Evolutionary conservation across 1,140 invertebrate genomes (phyloP).

Genomic region (Saccostrea glomerata): DNA sequence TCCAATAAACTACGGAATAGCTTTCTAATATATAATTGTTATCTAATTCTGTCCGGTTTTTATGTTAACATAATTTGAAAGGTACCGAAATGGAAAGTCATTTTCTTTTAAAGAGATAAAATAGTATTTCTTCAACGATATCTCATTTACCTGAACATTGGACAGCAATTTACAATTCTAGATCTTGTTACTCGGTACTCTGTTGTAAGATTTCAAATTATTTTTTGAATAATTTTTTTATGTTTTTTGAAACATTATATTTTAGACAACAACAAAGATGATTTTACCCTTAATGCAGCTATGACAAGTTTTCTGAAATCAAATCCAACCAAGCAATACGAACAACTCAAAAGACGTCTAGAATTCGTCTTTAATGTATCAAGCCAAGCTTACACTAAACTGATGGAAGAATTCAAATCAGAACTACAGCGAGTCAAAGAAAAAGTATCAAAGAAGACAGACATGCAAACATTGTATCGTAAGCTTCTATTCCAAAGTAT

Average conservation of each 20-base stretch:
- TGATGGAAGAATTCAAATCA: slow-evolving; percentile 45
- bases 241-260: neutral
- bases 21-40: too few species aligned
- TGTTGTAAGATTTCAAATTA: neutral
- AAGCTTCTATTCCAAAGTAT: slow-evolving; percentile 52
- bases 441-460: slow-evolving; percentile 3
- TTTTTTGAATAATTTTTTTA: neutral
- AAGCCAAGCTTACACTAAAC: slow-evolving; percentile 44
- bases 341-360: slow-evolving; percentile 40
- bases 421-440: slow-evolving; percentile 14
- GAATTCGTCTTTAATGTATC: slow-evolving; percentile 47
- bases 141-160: too few species aligned
- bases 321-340: slow-evolving; percentile 40
- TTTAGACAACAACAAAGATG: neutral
- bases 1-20: too few species aligned
- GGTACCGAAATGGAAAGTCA: too few species aligned
- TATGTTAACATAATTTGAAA: too few species aligned
- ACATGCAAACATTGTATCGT: slow-evolving; percentile 44
- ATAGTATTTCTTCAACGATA: too few species aligned
- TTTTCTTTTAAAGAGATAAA: too few species aligned
- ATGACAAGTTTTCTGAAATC: slow-evolving; percentile 46
- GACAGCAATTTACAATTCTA: too few species aligned
- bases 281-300: neutral
- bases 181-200: too few species aligned
- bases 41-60: too few species aligned